These are phyloP conservation scores for Ochotona curzoniae DNA, from an alignment of 2,113 vertebrate genomes.

Conservation along the genomic window DNA sequence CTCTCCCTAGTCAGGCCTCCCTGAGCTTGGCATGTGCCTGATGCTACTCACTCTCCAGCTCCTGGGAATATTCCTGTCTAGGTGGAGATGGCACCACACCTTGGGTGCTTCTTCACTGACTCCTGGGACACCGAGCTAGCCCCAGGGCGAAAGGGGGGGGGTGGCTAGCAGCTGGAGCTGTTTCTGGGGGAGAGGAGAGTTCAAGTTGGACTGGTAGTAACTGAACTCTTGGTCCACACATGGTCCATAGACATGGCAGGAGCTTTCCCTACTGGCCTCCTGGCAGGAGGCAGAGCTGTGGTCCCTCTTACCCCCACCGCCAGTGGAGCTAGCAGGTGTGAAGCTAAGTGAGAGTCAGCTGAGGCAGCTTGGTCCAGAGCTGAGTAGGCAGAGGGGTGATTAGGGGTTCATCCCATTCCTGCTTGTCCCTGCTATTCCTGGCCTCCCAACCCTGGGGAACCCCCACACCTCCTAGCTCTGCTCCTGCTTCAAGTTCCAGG, in stretches of 20 bases:
- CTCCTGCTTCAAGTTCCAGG: background rate
- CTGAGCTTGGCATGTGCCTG: background rate
- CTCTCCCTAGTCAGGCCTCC: background rate
- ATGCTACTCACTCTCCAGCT: background rate
- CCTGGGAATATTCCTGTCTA: background rate
- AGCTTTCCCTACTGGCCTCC: background rate
- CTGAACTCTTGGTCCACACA: background rate
- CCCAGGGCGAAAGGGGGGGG: background rate
- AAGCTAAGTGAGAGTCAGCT: background rate
- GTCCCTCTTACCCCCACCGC: background rate
- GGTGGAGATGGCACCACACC: background rate
- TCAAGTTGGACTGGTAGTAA: background rate
- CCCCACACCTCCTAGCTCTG: conserved; percentile 44
- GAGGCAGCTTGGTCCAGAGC: background rate
- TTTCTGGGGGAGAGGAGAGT: background rate
- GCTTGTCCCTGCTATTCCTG: background rate
- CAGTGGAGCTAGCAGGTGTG: background rate
- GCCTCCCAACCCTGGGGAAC: background rate
- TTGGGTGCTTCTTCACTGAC: background rate
- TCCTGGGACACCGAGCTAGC: background rate
- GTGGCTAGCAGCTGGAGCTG: background rate
- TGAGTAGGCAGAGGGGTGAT: background rate
- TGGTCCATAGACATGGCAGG: background rate
- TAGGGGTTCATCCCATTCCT: background rate
- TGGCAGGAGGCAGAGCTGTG: background rate